Evolutionary conservation across 2,797 vertebrate genomes (phyloP), one percentile per base, ranked within the genome.

Genomic region (Morelia viridis): DNA sequence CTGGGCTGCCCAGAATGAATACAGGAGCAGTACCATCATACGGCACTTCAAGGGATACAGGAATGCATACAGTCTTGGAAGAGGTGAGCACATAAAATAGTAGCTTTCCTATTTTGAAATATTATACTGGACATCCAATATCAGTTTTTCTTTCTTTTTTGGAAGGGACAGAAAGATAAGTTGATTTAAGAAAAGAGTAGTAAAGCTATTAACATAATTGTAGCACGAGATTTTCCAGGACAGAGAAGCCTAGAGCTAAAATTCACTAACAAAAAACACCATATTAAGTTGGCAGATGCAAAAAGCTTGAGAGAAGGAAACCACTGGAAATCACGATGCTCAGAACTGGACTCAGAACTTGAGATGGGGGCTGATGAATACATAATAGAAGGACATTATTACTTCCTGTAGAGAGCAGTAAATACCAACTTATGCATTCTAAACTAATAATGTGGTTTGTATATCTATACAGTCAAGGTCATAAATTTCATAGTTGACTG

Each of bases 1-100:
- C 13, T 0, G 87, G 91, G 60, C 93, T 92, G 68, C 95, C 91
- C 0, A 95, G 93, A 64, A 92, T 28, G 9, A 93, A 87, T 2
- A 0, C 93, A n/a, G 7, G 94, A 0, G 3, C 93, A 0, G 3
- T 10, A 35, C 89, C 91, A 57, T 93, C 96, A 1, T n/a, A 96
- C 3, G 84, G 88, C 0, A 28, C 85, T 2, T 0, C 2, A 83
- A 95, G 89, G 17, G 92, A 84, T 35, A 88, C 94, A 5, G 95
- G 90, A 80, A 71, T 0, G 1, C 68, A 93, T 26, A 93, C 89
- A 90, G 94, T 94, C 9, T 71, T 0, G 0, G n/a, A 56, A 31
- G 17, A 96, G 96, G 96, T 96, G 13, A 88, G 4, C 56, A 7
- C 0, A 2, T 0, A 31, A 62, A 35, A 68, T 19, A 24, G 10